Base-by-base conservation (phyloP, 2,888 invertebrate genomes). In the Ophion obscuratus region DNA sequence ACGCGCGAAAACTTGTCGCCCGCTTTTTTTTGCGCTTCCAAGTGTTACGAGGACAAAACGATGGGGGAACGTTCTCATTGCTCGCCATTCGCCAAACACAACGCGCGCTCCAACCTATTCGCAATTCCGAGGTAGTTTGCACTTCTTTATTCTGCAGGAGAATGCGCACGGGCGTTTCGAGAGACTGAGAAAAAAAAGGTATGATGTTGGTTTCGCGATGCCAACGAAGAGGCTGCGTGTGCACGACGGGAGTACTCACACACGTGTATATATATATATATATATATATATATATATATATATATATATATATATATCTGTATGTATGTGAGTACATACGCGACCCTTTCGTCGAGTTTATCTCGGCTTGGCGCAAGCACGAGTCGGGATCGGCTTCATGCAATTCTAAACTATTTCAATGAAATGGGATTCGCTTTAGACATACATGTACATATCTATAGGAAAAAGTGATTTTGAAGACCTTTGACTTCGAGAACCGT, bases 391-490 rank as follows among this genome's bases (percentile, higher is more conserved):
- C 78, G 64, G 75, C 83, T 86, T 88, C 92, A 92, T 92, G 92
- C 92, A 92, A 92, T 92, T 92, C 92, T 91, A 92, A 92, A 92
- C 89, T 92, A 92, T 91, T 90, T 90, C 92, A 91, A 92, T 92
- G 91, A 92, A 92, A 92, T 90, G 90, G 90, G 90, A 91, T 92
- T 91, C 91, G 88, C 88, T 84, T 89, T 86, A 10, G 17, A 57
- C 47, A 44, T 68, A n/a, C 24, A n/a, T 47, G 6, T 27, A 36
- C 62, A 59, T 75, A 36, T 73, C n/a, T 59, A 59, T 27, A 71
- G 24, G 27, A 5, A 71, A 84, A 17, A 4, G 53, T 53, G 14
- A 53, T 53, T 53, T 53, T 17, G 14, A 53, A 17, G 53, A 53
- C 53, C 40, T 40, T 40, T 5, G 53, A 53, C 14, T 53, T 53